Evolutionary conservation across 2,797 vertebrate genomes (phyloP).

Genomic region (Eulemur albifrons): DNA sequence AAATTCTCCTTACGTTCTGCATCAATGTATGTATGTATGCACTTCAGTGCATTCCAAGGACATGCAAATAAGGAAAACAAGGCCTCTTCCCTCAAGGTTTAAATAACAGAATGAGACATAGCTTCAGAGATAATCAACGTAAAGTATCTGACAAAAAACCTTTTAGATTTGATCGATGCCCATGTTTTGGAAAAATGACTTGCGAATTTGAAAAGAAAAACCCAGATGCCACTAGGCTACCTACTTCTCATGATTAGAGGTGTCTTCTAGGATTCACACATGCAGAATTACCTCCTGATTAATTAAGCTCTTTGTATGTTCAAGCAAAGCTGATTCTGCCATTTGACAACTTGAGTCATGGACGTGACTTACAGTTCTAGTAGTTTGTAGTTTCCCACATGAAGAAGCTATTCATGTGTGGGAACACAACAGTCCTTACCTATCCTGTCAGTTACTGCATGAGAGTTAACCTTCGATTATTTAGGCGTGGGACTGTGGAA

Average conservation of each 20-base stretch:
- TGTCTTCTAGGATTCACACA: background rate
- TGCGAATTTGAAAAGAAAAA: background rate
- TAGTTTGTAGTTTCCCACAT: background rate
- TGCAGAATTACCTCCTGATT: background rate
- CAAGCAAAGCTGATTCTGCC: background rate
- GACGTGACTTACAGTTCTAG: background rate
- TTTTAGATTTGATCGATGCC: background rate
- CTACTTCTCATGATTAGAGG: background rate
- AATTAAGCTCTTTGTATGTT: background rate
- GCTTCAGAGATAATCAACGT: background rate
- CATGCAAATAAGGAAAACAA: background rate
- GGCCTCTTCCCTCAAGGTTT: background rate
- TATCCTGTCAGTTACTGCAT: background rate
- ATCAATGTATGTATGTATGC: background rate
- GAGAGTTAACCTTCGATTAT: background rate
- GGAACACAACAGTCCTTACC: background rate
- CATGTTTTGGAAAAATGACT: background rate
- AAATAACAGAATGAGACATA: background rate
- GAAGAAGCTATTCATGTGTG: background rate
- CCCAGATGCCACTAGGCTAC: background rate
- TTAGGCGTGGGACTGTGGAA: background rate
- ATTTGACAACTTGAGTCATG: background rate
- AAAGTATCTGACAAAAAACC: background rate
- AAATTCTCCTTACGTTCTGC: background rate
- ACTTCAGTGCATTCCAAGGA: background rate